Evolutionary conservation across 2,888 invertebrate genomes (phyloP), one percentile per base, ranked within the genome.

Genomic region (Adelphocoris suturalis): DNA sequence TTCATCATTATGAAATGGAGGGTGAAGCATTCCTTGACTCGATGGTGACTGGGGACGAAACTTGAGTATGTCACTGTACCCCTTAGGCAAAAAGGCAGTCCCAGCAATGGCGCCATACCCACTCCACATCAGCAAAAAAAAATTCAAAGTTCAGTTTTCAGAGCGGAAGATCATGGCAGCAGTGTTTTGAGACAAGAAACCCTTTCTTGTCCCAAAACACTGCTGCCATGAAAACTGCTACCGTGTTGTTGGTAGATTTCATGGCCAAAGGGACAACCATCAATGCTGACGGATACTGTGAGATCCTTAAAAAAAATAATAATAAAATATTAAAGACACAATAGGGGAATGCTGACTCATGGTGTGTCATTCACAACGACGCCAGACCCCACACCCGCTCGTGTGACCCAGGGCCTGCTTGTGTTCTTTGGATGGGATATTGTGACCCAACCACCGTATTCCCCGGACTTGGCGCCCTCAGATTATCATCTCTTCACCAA

Each of bases 1-100:
- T 92, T 37, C 37, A 37, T 52, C 61, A 19, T 9, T 92, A 91
- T 90, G 47, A 61, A 48, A 78, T 89, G 19, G 91, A 92, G 84
- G 91, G 91, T 76, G 91, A 92, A 76, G 90, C 90, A 37, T 91
- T 92, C 86, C 91, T 92, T 86, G 87, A 85, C 90, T 89, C 90
- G 80, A 90, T 91, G 28, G 90, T 91, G 47, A 90, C 88, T 13
- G 81, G 90, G 27, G 90, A 91, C 52, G 89, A 89, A 57, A 91
- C 86, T 19, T 91, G 90, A 90, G 81, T 91, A 88, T 68, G 13
- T 19, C 87, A 76, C 46, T 87, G 76, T 75, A 57, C 85, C 28
- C 61, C 61, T n/a, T 7, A 84, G 27, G 1, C 82, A 16, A 82
- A 82, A 82, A 82, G 82, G 19, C 82, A 82, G 55, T 82, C 82